A percentile compares a stretch with the other conserved stretches of the same genome.
These are phyloP conservation scores for Tryphoninae sp. DNA, from an alignment of 2,888 invertebrate species.

Conservation along the genomic window DNA sequence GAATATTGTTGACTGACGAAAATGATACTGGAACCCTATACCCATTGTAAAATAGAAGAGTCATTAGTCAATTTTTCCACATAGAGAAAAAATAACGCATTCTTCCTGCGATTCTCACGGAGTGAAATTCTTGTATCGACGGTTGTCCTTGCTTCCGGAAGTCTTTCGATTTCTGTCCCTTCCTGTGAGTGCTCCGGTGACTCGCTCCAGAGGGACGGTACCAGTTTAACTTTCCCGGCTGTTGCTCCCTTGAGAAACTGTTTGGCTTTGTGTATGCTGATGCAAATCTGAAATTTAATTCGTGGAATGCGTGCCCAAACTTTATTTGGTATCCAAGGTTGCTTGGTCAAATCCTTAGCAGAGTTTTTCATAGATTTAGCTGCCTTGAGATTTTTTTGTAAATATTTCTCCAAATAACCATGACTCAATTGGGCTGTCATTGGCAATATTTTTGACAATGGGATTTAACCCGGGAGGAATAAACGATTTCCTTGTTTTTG, in stretches of 20 bases:
- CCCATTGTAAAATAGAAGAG: slow-evolving; percentile 27
- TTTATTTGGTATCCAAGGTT: background rate
- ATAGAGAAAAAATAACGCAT: background rate
- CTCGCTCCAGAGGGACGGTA: background rate
- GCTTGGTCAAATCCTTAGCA: too few relatives aligned
- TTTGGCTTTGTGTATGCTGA: background rate
- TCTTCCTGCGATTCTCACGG: background rate
- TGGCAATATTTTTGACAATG: too few relatives aligned
- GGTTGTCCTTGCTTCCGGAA: background rate
- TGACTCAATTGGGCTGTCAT: too few relatives aligned
- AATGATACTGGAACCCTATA: slow-evolving; percentile 19
- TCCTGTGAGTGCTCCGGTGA: background rate
- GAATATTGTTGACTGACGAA: slow-evolving; percentile 15
- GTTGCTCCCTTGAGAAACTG: background rate
- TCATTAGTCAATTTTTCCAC: slow-evolving; percentile 32
- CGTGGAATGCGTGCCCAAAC: background rate
- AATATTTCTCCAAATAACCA: too few relatives aligned
- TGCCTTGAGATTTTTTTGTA: too few relatives aligned
- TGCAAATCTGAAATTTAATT: background rate
- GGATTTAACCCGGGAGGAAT: too few relatives aligned
- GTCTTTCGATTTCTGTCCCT: background rate
- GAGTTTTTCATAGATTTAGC: too few relatives aligned
- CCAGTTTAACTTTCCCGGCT: background rate
- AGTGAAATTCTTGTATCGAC: background rate
- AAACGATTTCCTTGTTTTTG: too few relatives aligned